These are phyloP conservation scores for Drosophila grimshawi DNA, from an alignment of 1,140 invertebrate species.

Conservation along the genomic window DNA sequence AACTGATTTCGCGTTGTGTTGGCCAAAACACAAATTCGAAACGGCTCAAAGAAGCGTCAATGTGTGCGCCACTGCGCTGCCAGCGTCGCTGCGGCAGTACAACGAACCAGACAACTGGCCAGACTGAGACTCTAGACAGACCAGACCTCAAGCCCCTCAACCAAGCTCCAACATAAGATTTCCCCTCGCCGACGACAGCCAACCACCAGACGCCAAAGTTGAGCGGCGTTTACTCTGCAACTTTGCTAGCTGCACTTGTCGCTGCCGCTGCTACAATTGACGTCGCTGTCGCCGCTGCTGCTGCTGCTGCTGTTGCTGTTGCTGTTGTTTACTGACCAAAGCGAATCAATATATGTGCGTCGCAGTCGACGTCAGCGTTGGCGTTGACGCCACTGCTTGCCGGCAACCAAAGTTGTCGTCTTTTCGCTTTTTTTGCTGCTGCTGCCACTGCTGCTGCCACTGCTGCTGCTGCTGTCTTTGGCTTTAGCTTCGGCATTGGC, in stretches of 20 bases:
- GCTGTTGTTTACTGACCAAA: slow-evolving; percentile 43
- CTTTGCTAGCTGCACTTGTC: slow-evolving; percentile 65
- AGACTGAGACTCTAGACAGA: slow-evolving; percentile 30
- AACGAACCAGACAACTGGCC: slow-evolving; percentile 65
- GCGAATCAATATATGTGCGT: slow-evolving; percentile 74
- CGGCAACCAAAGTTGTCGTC: slow-evolving; percentile 63
- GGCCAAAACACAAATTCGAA: slow-evolving; percentile 77
- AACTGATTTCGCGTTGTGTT: slow-evolving; percentile 83
- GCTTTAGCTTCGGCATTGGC: slow-evolving; percentile 19
- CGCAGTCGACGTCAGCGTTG: slow-evolving; percentile 24
- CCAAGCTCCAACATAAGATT: neutral
- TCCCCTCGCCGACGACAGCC: neutral
- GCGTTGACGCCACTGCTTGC: slow-evolving; percentile 26
- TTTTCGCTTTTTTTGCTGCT: slow-evolving; percentile 68
- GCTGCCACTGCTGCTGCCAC: slow-evolving; percentile 23
- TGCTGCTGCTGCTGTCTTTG: slow-evolving; percentile 17
- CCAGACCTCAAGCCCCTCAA: slow-evolving; percentile 17
- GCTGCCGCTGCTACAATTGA: neutral
- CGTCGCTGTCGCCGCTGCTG: slow-evolving; percentile 20
- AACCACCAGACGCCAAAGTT: slow-evolving; percentile 5
- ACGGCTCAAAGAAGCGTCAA: slow-evolving; percentile 59
- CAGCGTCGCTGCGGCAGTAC: slow-evolving; percentile 51
- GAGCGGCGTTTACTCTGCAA: slow-evolving; percentile 35
- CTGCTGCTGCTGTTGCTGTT: neutral
- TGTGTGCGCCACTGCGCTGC: slow-evolving; percentile 18